Base-by-base conservation (phyloP, 2,113 vertebrate genomes). In the Gila orcuttii region DNA sequence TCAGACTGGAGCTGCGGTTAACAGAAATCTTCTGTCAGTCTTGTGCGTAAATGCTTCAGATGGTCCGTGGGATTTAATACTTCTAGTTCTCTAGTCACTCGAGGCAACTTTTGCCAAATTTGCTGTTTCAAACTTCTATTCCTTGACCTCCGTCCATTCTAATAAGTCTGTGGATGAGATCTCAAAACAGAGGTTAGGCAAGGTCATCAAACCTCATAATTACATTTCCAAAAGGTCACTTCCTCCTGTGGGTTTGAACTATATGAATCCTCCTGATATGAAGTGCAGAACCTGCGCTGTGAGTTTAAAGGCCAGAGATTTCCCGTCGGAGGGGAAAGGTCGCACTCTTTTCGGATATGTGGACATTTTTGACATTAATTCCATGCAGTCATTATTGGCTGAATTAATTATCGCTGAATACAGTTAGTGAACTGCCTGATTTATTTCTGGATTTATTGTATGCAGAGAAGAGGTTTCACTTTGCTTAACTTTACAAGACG, bases 211-310 rank as follows among this genome's bases (percentile, higher is more conserved):
- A 85, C 21, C 79, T 13, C 59, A 84, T 87, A 85, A 85, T 85
- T 59, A 59, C n/a, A 82, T 85, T 73, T 85, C 59, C 33, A 33
- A 85, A 87, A 87, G 86, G 86, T 85, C 83, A 59, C 23, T 21
- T 31, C 33, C 62, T 71, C 64, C 6, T 71, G 64, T 79, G 84
- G 55, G 77, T 78, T 52, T 52, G 47, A 79, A 52, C 47, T 39
- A 33, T 59, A 36, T 19, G 84, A 79, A 85, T 68, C 76, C 75
- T 68, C 84, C 39, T 21, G 47, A 86, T 80, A 71, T 80, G 77
- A 86, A 80, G 78, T 79, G 36, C 52, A 59, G 59, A 66, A 36
- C 12, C 73, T 36, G 47, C 74, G 8, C 15, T 23, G 75, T 60
- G 62, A 69, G 80, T 79, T 80, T 69, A 73, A 85, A 86, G 84